Evolutionary conservation across 2,888 invertebrate genomes (phyloP), one percentile per base, ranked within the genome.

Genomic region (Melipona bicolor): DNA sequence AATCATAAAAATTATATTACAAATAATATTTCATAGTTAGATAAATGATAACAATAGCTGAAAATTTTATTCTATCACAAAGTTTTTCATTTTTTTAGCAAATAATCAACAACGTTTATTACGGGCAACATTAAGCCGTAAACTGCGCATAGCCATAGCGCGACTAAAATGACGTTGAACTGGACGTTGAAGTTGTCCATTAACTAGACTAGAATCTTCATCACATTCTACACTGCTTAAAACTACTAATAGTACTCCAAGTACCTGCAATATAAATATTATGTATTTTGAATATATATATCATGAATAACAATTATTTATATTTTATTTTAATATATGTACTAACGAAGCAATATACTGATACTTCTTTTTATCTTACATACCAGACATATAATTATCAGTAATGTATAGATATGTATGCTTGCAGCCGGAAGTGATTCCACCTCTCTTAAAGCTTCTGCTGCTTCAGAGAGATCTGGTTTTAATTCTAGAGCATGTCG

Each of bases 381-480:
- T 95, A 98, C 98, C 96, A 98, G 95, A 95, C 97, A 97, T 86
- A 98, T 96, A 92, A 98, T 98, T 92, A 98, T 98, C 91, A 98
- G 96, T 88, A 98, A 95, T 49, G 98, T 98, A 94, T 98, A 98
- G 88, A 97, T 96, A 92, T 98, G 98, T 90, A 98, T 96, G 49
- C 97, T 97, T 27, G 97, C 97, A 90, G 97, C 96, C 49, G 98
- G 97, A 92, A 97, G 96, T 89, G 97, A 96, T 93, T 98, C 98
- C 94, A 98, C 97, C 93, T 98, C 98, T 91, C 97, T 96, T 67
- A 98, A 95, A 85, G 97, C 97, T 78, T 96, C 96, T 90, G 97
- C 95, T 75, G 98, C 98, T 83, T 98, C 98, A 91, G 97, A 97
- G 94, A 98, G 97, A 90, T 97, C 97, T 65, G 98, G 98, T 95